Conservation (phyloP, 2,797 vertebrate species). For the Paramormyrops hopkinsi region DNA sequence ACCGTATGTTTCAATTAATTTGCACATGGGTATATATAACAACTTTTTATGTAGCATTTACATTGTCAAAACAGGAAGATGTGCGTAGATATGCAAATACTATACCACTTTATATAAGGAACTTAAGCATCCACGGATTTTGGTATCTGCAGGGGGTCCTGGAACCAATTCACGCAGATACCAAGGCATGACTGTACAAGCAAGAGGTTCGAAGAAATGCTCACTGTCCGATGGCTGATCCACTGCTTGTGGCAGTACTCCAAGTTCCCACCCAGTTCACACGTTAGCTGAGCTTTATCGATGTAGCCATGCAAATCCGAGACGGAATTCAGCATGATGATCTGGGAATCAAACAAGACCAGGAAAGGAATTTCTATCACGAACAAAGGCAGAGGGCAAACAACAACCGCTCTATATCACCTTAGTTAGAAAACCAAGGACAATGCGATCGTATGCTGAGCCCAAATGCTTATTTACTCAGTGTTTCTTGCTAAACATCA, state of each 20-base stretch:
- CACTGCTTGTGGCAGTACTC: constrained; percentile 86
- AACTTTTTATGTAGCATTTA: background rate
- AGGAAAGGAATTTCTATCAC: background rate
- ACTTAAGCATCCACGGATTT: background rate
- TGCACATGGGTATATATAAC: background rate
- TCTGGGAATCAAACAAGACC: constrained; percentile 54
- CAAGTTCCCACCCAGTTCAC: constrained; percentile 80
- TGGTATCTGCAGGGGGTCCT: background rate
- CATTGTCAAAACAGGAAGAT: background rate
- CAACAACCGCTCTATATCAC: background rate
- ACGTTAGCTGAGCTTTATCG: constrained; percentile 82
- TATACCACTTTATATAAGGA: background rate
- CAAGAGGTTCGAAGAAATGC: constrained; percentile 35
- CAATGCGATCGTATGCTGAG: background rate
- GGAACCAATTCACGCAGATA: background rate
- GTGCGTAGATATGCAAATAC: background rate
- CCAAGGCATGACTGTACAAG: background rate
- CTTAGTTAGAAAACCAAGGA: background rate
- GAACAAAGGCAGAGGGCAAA: background rate
- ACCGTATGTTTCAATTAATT: background rate
- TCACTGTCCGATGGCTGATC: constrained; percentile 88
- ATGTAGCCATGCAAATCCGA: constrained; percentile 84
- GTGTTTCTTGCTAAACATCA: background rate
- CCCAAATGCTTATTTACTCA: background rate
- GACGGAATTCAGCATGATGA: constrained; percentile 86